Base-by-base conservation (phyloP, 23 tunicate genomes). In the Styela plicata region DNA sequence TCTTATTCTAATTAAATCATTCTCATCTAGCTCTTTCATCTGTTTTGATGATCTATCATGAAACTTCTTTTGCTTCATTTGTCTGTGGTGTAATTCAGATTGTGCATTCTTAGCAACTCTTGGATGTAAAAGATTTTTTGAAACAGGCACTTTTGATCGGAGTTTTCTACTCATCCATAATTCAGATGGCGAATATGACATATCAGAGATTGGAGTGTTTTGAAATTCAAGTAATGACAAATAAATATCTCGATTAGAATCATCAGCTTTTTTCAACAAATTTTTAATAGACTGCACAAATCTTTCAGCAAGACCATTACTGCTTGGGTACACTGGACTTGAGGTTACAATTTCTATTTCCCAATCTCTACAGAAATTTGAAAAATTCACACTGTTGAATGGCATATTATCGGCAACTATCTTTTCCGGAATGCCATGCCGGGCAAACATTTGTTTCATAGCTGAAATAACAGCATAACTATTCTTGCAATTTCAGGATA, bases 271-370 rank as follows among this genome's bases (percentile, higher is more conserved):
- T 74, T 74, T 74, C 2, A 84, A 35, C 16, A 74, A 13, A 23
- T 44, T 29, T 63, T 84, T 84, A 5, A 74, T 53, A 3, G 87
- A 21, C 30, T 84, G 87, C 17, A 84, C 36, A 24, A 24, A 27
- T 21, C 81, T 44, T 74, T 84, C 87, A 13, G 74, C 87, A 18
- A 70, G 73, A n/a, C 82, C 87, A 74, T 84, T 84, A 37, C 73
- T 57, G 26, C 74, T 71, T 30, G 66, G 62, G 34, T 74, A 84
- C 24, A 5, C 32, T 10, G 87, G 82, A 44, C 81, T 84, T 3
- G 81, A 74, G 2, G 87, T 84, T 28, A 78, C 74, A 2, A 66
- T 10, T 2, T 61, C 31, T 29, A 84, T 33, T 22, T 62, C 24
- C 82, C 87, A 84, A 26, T 74, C 73, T 20, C 62, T 70, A 20